Base-by-base conservation (phyloP, 2,113 vertebrate genomes). In the Mus musculus region DNA sequence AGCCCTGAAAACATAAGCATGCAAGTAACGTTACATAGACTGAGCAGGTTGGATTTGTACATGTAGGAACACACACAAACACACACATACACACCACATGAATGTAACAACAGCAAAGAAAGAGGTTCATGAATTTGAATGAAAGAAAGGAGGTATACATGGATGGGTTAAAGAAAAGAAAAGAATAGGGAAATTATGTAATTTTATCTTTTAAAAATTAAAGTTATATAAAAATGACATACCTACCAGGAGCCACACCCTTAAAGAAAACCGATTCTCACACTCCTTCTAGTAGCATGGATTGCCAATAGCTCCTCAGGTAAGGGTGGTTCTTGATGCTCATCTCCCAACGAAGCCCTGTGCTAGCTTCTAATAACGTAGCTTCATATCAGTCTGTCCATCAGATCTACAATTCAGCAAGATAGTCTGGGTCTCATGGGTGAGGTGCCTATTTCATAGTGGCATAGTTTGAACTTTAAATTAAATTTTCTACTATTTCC, bases 401-500 rank as follows among this genome's bases (percentile, higher is more conserved):
- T 54, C 24, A 76, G 30, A 80, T 22, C 39, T 87, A 49, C 0
- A 82, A 46, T 94, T 96, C 81, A 95, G 82, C 46, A 33, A 11
- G 4, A 76, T 71, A n/a, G 5, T 56, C 61, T 80, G 5, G 54
- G 42, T 77, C 88, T 88, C 90, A 86, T 78, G 52, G 73, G 3
- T 33, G 82, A 16, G 1, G 3, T 86, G 33, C 19, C 20, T 93
- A 6, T 82, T 63, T 90, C 54, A 86, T 82, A 36, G 76, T 76
- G 88, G 76, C 24, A 65, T 46, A 89, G 52, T 85, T 81, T 91
- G 49, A 95, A 89, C 13, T 88, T 94, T 20, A 65, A 54, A 59
- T 75, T 85, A 49, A 73, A 49, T 71, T 97, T 89, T 94, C 69
- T 69, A 80, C 89, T 78, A 69, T 24, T 89, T 93, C 20, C 72